A percentile compares a stretch with the other conserved stretches of the same genome.
phyloP scores from a whole-genome alignment of 2,113 vertebrate species.

The Microtus montanus region DNA sequence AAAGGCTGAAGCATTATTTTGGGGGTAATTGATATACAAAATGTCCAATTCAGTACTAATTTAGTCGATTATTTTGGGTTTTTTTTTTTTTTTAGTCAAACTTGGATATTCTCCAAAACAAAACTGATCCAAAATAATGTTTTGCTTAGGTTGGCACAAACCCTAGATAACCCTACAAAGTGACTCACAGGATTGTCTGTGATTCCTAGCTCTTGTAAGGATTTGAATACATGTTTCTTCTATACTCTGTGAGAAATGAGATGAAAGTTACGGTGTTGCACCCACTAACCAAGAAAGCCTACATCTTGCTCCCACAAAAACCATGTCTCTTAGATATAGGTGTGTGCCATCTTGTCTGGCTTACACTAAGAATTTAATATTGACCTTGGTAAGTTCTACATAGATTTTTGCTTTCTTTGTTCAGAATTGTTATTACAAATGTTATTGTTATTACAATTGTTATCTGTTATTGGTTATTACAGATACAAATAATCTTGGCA shows the following conservation, averaged over 20 bases:
- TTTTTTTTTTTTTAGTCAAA: slow-evolving; percentile 53
- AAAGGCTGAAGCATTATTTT: slow-evolving; percentile 64
- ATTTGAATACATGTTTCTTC: background rate
- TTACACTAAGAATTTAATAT: background rate
- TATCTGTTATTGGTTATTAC: background rate
- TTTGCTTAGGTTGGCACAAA: slow-evolving; percentile 67
- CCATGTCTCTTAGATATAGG: background rate
- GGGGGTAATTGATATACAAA: slow-evolving; percentile 71
- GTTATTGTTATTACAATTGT: too few relatives aligned
- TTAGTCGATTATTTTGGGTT: slow-evolving; percentile 57
- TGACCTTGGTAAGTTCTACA: too few relatives aligned
- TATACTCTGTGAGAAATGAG: slow-evolving; percentile 27
- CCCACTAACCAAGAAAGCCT: background rate
- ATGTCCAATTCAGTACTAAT: slow-evolving; percentile 68
- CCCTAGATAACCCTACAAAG: slow-evolving; percentile 69
- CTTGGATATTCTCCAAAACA: slow-evolving; percentile 77
- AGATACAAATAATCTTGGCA: too few relatives aligned
- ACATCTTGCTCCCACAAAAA: background rate
- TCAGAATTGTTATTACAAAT: background rate
- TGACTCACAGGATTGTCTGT: slow-evolving; percentile 26
- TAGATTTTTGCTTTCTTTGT: background rate
- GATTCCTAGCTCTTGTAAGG: slow-evolving; percentile 24
- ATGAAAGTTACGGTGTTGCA: background rate
- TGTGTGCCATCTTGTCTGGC: background rate
- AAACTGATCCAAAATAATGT: slow-evolving; percentile 74